Percentiles rank a stretch among this genome's conserved stretches.
Evolutionary conservation across 1,140 invertebrate genomes (phyloP).

Genomic region (Drosophila oshimai): DNA sequence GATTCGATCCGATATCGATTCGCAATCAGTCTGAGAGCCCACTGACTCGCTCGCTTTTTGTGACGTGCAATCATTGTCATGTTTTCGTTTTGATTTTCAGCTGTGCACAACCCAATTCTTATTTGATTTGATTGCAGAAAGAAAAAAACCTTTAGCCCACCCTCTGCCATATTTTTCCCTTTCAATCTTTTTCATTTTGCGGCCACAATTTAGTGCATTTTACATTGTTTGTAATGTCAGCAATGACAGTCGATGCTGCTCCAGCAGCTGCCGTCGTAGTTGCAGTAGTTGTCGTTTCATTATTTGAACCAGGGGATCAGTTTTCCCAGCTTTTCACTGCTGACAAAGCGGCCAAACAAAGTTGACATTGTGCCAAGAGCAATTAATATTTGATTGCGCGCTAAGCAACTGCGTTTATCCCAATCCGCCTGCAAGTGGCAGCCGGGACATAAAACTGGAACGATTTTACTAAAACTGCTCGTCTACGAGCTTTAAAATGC

Average conservation of each 20-base stretch:
- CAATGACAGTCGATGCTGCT: slow-evolving; percentile 28
- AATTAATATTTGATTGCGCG: slow-evolving; percentile 63
- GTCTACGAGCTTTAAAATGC: background rate
- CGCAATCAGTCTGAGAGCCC: slow-evolving; percentile 62
- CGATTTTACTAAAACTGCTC: background rate
- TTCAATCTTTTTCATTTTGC: slow-evolving; percentile 30
- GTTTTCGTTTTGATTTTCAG: slow-evolving; percentile 55
- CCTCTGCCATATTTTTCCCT: background rate
- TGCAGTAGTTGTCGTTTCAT: slow-evolving; percentile 26
- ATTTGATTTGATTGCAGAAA: slow-evolving; percentile 71
- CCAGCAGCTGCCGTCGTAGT: slow-evolving; percentile 2
- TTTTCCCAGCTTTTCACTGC: background rate
- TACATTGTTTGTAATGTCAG: slow-evolving; percentile 70
- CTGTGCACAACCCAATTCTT: slow-evolving; percentile 58
- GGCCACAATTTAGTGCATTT: slow-evolving; percentile 64
- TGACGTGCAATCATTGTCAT: slow-evolving; percentile 44
- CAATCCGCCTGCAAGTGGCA: slow-evolving; percentile 13
- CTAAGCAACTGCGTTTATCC: slow-evolving; percentile 46
- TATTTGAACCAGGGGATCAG: slow-evolving; percentile 48
- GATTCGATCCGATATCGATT: slow-evolving; percentile 51
- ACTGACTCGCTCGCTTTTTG: slow-evolving; percentile 18
- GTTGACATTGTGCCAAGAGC: slow-evolving; percentile 61
- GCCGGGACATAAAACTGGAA: slow-evolving; percentile 5
- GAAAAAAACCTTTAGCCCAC: background rate
- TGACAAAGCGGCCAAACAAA: slow-evolving; percentile 53